Evolutionary conservation across 2,888 invertebrate species (phyloP), one percentile per base, ranked within the genome.

Genomic region (Drosophila incognita): DNA sequence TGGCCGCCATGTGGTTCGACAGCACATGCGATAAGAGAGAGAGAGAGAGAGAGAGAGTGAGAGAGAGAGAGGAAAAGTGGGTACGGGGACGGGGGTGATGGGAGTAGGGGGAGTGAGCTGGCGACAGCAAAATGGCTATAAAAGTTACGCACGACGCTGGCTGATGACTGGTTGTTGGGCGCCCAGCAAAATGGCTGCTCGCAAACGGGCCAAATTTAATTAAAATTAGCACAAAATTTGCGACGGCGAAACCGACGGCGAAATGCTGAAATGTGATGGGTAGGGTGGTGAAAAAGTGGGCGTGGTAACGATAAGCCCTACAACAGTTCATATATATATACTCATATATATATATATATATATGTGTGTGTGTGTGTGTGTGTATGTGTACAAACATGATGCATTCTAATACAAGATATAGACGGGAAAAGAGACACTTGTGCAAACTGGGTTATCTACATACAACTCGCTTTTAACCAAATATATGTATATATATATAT

Each of bases 361-460:
- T 27, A 27, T 27, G 0, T 27, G 0, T 27, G 27, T 49, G 10
- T 51, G 3, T 40, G 24, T 21, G 53, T 29, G 40, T 29, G 18
- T 49, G 48, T 52, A 2, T 66, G 56, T 68, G 38, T 51, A 61
- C 51, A 57, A 57, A 49, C 42, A 48, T 27, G 29, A 36, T 46
- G 38, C 48, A 61, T 51, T 67, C 40, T 27, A 56, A 48, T 27
- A 36, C 24, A 58, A 13, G 33, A 35, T 58, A 24, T 51, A 61
- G 27, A 46, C 27, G 21, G 4, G 18, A 46, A 59, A 74, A 69
- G 57, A 71, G 66, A 82, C 86, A 86, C 86, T 79, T 86, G 86
- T 82, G 53, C 81, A 86, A 86, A 86, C 81, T 89, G 88, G 90
- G 90, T 76, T 87, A 89, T 87, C 85, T 74, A 68, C 70, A 69